These are phyloP conservation scores for Ashinkailepas kermadecensis DNA, from an alignment of 2,888 invertebrate genomes.

Conservation along the genomic window DNA sequence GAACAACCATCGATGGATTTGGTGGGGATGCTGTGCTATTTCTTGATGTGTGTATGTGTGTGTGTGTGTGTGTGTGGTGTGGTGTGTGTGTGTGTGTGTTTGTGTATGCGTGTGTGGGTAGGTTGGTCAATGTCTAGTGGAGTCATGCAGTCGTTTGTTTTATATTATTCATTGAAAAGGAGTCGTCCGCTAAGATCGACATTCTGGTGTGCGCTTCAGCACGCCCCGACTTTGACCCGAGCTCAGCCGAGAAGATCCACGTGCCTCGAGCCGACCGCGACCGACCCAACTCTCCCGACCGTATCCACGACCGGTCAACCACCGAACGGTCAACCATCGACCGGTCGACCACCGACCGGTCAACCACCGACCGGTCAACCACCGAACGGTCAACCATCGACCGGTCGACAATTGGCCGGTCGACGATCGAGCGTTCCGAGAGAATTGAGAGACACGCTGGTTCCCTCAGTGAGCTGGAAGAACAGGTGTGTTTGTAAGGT, in stretches of 20 bases:
- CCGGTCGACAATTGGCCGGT: background rate
- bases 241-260: slow-evolving; percentile 2
- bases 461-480: background rate
- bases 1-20: no score
- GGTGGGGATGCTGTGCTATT: no score
- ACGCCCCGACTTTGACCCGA: slow-evolving; percentile 4
- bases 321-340: background rate
- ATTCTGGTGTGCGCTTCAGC: background rate
- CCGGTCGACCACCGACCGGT: background rate
- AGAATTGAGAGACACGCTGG: background rate
- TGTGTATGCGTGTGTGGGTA: no score
- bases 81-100: no score
- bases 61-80: no score
- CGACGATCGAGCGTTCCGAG: background rate
- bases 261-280: slow-evolving; percentile 9
- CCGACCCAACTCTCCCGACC: background rate
- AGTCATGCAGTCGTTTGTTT: no score
- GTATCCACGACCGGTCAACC: background rate
- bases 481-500: background rate
- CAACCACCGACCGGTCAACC: background rate
- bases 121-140: no score
- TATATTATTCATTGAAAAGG: no score
- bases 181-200: no score
- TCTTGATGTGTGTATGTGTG: no score
- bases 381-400: background rate